These are phyloP conservation scores for Mus pahari DNA, from an alignment of 2,113 vertebrate genomes.

Conservation along the genomic window DNA sequence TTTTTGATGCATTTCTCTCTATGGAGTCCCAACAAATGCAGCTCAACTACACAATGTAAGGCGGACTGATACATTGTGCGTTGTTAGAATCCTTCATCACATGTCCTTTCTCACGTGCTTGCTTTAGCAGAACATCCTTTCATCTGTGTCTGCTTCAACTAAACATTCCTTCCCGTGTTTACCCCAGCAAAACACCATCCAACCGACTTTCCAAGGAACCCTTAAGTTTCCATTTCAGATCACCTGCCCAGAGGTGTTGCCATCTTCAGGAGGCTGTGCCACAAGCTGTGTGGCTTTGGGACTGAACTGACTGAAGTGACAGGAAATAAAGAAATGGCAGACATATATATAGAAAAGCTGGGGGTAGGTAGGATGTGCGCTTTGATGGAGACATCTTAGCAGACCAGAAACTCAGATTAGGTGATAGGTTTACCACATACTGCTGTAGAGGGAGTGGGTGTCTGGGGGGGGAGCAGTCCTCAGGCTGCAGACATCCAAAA, in stretches of 20 bases:
- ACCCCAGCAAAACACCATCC: too few relatives aligned
- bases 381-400: background rate
- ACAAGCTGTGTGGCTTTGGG: background rate
- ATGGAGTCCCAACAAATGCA: too few relatives aligned
- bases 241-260: background rate
- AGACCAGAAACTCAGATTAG: background rate
- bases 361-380: background rate
- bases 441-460: background rate
- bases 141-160: too few relatives aligned
- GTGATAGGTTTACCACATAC: background rate
- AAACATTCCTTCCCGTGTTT: too few relatives aligned
- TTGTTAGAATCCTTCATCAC: too few relatives aligned
- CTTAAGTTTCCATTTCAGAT: too few relatives aligned
- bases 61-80: too few relatives aligned
- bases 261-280: background rate
- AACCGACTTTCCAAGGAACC: too few relatives aligned
- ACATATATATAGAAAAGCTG: background rate
- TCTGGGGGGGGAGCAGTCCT: background rate
- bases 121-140: too few relatives aligned
- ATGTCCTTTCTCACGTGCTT: too few relatives aligned
- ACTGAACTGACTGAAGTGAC: background rate
- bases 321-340: background rate
- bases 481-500: background rate
- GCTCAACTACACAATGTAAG: too few relatives aligned
- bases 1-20: too few relatives aligned